Evolutionary conservation across 1,140 invertebrate species (phyloP).

Genomic region (Oryzaephilus surinamensis): DNA sequence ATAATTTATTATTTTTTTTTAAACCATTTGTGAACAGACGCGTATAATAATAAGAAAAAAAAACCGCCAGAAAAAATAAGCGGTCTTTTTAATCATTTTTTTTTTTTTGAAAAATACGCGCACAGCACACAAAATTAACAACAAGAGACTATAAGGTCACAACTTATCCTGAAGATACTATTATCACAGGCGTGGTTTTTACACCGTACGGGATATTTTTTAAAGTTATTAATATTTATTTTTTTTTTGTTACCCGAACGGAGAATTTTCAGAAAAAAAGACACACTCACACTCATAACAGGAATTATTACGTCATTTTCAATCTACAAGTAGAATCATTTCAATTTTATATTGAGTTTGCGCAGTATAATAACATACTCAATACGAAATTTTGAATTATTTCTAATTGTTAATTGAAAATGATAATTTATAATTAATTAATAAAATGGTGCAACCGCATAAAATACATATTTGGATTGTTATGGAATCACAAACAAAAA

Average conservation of each 20-base stretch:
- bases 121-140: conserved; percentile 36
- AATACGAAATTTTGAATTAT: neutral
- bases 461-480: neutral
- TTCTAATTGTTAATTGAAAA: neutral
- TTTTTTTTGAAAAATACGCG: conserved; percentile 23
- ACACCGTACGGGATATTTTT: too few relatives aligned
- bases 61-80: too few relatives aligned
- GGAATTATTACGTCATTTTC: neutral
- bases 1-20: conserved; percentile 30
- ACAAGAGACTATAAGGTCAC: conserved; percentile 41
- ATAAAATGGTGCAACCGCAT: neutral
- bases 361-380: too few relatives aligned
- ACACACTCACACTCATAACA: conserved; percentile 9
- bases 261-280: conserved; percentile 20
- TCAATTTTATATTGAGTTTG: too few relatives aligned
- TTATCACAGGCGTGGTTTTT: conserved; percentile 43
- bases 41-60: too few relatives aligned
- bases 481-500: too few relatives aligned
- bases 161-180: conserved; percentile 44
- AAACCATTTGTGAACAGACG: conserved; percentile 3
- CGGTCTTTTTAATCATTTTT: too few relatives aligned
- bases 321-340: neutral
- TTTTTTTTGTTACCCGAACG: conserved; percentile 13
- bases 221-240: too few relatives aligned
- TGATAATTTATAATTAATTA: neutral